phyloP scores from a whole-genome alignment of 2,113 vertebrate genomes.

The Sus scrofa region DNA sequence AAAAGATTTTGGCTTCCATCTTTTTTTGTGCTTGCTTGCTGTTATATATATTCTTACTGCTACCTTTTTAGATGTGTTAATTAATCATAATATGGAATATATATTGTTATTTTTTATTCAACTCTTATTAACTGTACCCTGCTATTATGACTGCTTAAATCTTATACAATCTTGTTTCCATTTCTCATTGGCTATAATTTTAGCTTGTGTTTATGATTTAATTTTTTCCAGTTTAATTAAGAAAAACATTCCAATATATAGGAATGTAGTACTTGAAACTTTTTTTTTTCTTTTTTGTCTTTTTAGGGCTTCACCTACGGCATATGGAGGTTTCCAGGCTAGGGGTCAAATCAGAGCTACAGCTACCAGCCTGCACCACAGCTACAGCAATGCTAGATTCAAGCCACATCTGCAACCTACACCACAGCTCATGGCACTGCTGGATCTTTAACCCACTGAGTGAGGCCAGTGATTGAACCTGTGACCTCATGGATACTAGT shows the following conservation, averaged over 20 bases:
- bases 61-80: conserved; percentile 27
- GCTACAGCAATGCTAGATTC: too few relatives aligned
- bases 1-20: conserved; percentile 21
- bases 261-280: neutral
- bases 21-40: neutral
- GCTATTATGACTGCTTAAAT: neutral
- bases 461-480: too few relatives aligned
- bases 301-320: too few relatives aligned
- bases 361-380: too few relatives aligned
- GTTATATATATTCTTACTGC: neutral
- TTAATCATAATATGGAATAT: neutral
- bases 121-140: neutral
- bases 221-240: conserved; percentile 33
- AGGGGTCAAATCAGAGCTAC: too few relatives aligned
- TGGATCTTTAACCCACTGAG: too few relatives aligned
- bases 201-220: conserved; percentile 19
- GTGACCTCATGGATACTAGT: too few relatives aligned
- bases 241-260: neutral
- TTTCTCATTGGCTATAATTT: conserved; percentile 16
- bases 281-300: neutral
- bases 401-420: too few relatives aligned
- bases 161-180: conserved; percentile 23
- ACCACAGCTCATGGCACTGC: too few relatives aligned
- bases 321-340: too few relatives aligned
- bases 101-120: conserved; percentile 11